Conservation (phyloP, 2,888 invertebrate species). For the Campoletis raptor region DNA sequence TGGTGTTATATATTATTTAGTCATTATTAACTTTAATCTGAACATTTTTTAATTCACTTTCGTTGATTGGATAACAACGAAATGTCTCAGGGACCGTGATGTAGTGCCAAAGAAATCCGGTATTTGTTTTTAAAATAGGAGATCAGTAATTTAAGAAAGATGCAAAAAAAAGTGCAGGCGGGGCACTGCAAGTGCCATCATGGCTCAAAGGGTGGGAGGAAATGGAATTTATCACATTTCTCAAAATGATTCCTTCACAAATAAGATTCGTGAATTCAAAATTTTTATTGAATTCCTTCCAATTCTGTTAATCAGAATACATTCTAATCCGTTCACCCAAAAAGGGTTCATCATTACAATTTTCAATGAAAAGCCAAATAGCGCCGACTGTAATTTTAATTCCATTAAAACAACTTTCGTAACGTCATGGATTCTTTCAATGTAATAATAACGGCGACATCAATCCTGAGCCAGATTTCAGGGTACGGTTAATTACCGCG, state of each 20-base stretch:
- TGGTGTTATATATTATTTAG: background rate
- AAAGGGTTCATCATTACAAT: background rate
- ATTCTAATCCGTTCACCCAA: background rate
- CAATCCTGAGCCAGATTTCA: constrained; percentile 39
- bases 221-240: too few relatives aligned
- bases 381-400: background rate
- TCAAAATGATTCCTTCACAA: background rate
- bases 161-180: too few relatives aligned
- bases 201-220: too few relatives aligned
- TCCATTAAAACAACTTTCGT: background rate
- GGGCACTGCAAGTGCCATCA: too few relatives aligned
- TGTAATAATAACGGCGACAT: constrained; percentile 33
- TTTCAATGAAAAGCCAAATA: background rate
- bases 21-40: background rate
- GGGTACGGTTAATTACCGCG: constrained; percentile 29
- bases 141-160: too few relatives aligned
- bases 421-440: background rate
- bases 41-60: background rate
- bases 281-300: background rate
- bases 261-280: background rate
- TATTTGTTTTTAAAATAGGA: too few relatives aligned
- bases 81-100: too few relatives aligned
- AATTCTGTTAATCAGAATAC: background rate
- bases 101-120: too few relatives aligned
- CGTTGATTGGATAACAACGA: background rate